Percentiles rank a stretch among this genome's conserved stretches.
phyloP scores from a whole-genome alignment of 1,140 invertebrate genomes.

The Radopholus similis region DNA sequence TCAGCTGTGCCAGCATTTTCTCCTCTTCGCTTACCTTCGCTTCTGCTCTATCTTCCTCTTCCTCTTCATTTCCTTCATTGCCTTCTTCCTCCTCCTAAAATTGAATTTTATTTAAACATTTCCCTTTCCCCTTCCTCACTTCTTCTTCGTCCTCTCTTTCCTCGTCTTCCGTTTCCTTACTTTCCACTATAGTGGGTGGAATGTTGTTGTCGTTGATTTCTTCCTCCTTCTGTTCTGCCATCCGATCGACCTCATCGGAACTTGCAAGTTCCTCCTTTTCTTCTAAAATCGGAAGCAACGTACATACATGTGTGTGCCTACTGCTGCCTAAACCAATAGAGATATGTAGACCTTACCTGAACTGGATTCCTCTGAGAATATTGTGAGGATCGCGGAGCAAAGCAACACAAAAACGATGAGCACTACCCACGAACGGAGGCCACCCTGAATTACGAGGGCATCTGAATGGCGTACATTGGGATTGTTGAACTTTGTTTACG shows the following conservation, averaged over 20 bases:
- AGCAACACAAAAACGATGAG: constrained; percentile 48
- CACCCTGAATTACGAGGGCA: constrained; percentile 38
- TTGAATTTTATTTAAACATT: too few species aligned
- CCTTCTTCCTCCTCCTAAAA: constrained; percentile 34
- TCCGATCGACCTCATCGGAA: constrained; percentile 10
- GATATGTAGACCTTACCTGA: too few species aligned
- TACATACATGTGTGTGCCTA: constrained; percentile 16
- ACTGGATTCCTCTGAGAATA: constrained; percentile 53
- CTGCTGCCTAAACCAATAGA: too few species aligned
- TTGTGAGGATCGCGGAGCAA: constrained; percentile 48
- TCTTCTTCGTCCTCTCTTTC: constrained; percentile 24
- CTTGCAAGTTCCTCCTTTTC: not conserved
- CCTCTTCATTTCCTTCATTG: constrained; percentile 31
- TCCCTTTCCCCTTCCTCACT: constrained; percentile 15
- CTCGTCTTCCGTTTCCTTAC: constrained; percentile 24
- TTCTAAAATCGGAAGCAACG: constrained; percentile 10
- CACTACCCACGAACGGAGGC: constrained; percentile 40
- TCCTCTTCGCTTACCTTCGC: constrained; percentile 5
- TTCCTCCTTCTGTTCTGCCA: constrained; percentile 12
- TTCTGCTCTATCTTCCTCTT: constrained; percentile 15
- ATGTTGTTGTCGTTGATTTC: constrained; percentile 7
- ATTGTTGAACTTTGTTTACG: constrained; percentile 41
- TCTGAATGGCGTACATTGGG: constrained; percentile 5
- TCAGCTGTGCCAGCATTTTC: constrained; percentile 3
- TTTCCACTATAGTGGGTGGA: constrained; percentile 7